phyloP scores from a whole-genome alignment of 2,113 vertebrate genomes.

The Sinosuthora webbiana region DNA sequence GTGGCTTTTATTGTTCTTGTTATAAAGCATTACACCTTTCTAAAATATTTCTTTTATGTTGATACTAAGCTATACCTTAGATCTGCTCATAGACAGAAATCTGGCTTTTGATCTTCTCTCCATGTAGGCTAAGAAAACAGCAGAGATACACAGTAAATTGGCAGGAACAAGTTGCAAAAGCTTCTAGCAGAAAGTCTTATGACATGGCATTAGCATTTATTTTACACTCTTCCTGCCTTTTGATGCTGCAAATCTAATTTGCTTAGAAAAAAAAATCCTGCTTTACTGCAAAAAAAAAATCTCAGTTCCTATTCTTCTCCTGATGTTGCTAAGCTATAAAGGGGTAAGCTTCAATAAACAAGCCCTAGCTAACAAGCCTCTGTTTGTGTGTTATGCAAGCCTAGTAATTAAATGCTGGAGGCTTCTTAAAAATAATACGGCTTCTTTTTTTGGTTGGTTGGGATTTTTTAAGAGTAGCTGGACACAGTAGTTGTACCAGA shows the following conservation, averaged over 20 bases:
- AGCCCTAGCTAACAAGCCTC: neutral
- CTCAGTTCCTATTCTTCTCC: neutral
- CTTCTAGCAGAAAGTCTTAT: neutral
- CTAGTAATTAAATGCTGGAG: neutral
- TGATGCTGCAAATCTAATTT: neutral
- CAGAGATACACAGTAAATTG: neutral
- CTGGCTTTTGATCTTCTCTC: constrained; percentile 2
- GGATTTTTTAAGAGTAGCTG: neutral
- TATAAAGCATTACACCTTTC: neutral
- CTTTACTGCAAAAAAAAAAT: neutral
- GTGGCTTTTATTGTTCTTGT: neutral
- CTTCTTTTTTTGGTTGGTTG: neutral
- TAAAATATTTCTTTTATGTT: constrained; percentile 4
- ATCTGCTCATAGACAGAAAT: neutral
- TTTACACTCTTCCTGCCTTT: neutral
- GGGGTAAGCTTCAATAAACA: neutral
- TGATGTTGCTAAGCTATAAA: neutral
- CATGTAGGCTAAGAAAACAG: neutral
- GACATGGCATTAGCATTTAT: neutral
- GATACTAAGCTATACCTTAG: neutral
- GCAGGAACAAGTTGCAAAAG: constrained; percentile 12
- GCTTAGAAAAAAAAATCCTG: neutral
- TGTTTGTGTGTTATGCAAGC: neutral
- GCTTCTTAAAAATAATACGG: neutral
- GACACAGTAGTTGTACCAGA: neutral